Evolutionary conservation across 2,797 vertebrate genomes (phyloP), one percentile per base, ranked within the genome.

Genomic region (Siniperca scherzeri): DNA sequence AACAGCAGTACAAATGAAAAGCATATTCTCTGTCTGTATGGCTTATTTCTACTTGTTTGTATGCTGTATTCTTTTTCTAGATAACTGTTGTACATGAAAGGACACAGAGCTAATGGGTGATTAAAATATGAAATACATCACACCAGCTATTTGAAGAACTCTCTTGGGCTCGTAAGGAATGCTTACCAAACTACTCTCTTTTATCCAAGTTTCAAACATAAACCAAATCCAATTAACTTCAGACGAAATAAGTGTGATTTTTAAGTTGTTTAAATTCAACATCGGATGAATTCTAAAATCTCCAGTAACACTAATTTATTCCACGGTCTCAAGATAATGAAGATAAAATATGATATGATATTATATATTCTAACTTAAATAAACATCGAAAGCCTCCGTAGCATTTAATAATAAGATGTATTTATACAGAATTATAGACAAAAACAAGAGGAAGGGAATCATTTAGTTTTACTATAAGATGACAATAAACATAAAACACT

Each of bases 161-260:
- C 69, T 78, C 77, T 81, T 84, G 76, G 78, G 65, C 82, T 90
- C 77, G 2, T 40, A 69, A 75, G 38, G 7, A 70, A 71, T 71
- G 52, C 65, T 75, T 55, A 69, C 52, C 30, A 62, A 68, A 75
- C 62, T 42, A 9, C 70, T 78, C 11, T 17, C 64, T 80, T 79
- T 85, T 17, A 87, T 90, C 80, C 62, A 78, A 75, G 7, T 70
- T 81, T 82, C 30, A 79, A 80, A 68, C 61, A 74, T 82, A n/a
- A n/a, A n/a, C 74, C 64, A 55, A 71, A 67, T 74, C 64, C 46
- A 74, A 80, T 84, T 76, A 55, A 70, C 6, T 33, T 70, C 7
- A 65, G 36, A 67, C 0, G 33, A n/a, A 62, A 46, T 7, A 68
- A 48, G 38, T 22, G 40, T 4, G 38, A 42, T 60, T 82, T 19